These are phyloP conservation scores for Neomicropteryx cornuta DNA, from an alignment of 1,140 invertebrate genomes.

Conservation along the genomic window DNA sequence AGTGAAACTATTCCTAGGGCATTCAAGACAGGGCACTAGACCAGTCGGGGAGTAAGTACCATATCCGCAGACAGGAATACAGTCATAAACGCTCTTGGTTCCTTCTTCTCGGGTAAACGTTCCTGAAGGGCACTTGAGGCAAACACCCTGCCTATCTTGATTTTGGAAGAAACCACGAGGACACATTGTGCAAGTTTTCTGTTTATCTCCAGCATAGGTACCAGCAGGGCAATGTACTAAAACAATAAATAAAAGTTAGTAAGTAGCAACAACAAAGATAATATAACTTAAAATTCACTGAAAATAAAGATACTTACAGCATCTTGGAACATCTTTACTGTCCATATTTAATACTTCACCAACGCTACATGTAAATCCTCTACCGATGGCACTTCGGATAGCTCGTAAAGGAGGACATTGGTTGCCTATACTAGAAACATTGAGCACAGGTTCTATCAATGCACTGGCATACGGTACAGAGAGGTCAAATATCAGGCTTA, in stretches of 20 bases:
- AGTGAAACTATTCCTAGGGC: constrained; percentile 86
- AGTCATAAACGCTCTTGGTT: constrained; percentile 70
- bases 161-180: constrained; percentile 88
- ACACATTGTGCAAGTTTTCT: constrained; percentile 81
- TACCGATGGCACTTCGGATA: constrained; percentile 68
- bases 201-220: constrained; percentile 80
- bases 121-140: constrained; percentile 78
- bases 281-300: background rate
- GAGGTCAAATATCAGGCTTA: constrained; percentile 88
- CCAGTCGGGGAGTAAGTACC: constrained; percentile 93
- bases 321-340: constrained; percentile 82
- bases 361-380: constrained; percentile 86
- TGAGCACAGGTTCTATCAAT: constrained; percentile 80
- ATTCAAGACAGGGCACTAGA: constrained; percentile 88
- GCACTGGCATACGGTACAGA: constrained; percentile 85
- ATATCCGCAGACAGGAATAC: constrained; percentile 88
- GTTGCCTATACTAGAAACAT: constrained; percentile 79
- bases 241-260: constrained; percentile 24
- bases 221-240: constrained; percentile 90
- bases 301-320: constrained; percentile 52
- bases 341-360: constrained; percentile 91
- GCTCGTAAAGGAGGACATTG: constrained; percentile 84
- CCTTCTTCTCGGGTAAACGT: constrained; percentile 90
- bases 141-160: constrained; percentile 74
- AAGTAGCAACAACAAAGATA: background rate